phyloP scores from a whole-genome alignment of 2,888 invertebrate genomes.

The Ernsta delagoae region DNA sequence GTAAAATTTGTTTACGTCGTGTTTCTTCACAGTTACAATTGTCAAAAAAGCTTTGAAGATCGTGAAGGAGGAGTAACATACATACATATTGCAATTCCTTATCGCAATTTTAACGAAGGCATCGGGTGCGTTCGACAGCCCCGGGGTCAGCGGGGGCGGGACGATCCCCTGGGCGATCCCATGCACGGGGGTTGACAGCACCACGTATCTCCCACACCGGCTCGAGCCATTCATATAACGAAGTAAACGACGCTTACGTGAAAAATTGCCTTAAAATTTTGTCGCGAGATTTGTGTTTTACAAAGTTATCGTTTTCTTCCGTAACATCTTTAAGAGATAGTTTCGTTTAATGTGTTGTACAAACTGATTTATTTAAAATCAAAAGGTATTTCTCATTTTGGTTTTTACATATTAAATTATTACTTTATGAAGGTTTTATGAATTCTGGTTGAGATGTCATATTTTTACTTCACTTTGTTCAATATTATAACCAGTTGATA shows the following conservation, averaged over 20 bases:
- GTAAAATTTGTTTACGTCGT: too few relatives aligned
- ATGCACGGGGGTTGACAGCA: slow-evolving; percentile 44
- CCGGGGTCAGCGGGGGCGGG: slow-evolving; percentile 54
- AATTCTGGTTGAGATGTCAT: too few relatives aligned
- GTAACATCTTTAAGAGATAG: too few relatives aligned
- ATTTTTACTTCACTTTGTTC: too few relatives aligned
- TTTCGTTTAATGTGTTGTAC: too few relatives aligned
- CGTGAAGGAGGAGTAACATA: slow-evolving; percentile 34
- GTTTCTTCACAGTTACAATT: too few relatives aligned
- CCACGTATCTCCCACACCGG: slow-evolving; percentile 66
- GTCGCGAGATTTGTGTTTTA: slow-evolving; percentile 36
- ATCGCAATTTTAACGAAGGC: slow-evolving; percentile 72
- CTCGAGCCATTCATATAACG: slow-evolving; percentile 64
- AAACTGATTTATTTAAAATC: too few relatives aligned
- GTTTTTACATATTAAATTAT: too few relatives aligned
- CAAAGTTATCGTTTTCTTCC: neutral
- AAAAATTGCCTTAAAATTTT: slow-evolving; percentile 58
- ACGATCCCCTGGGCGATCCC: slow-evolving; percentile 46
- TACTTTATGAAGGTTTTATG: too few relatives aligned
- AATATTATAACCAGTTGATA: too few relatives aligned
- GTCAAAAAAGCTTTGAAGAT: too few relatives aligned
- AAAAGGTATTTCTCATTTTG: too few relatives aligned
- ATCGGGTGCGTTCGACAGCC: slow-evolving; percentile 73
- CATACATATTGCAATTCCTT: slow-evolving; percentile 52
- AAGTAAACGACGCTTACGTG: slow-evolving; percentile 61